A percentile compares a stretch with the other conserved stretches of the same genome.
These are phyloP conservation scores for Piezodorus guildinii DNA, from an alignment of 1,140 invertebrate species.

Conservation along the genomic window DNA sequence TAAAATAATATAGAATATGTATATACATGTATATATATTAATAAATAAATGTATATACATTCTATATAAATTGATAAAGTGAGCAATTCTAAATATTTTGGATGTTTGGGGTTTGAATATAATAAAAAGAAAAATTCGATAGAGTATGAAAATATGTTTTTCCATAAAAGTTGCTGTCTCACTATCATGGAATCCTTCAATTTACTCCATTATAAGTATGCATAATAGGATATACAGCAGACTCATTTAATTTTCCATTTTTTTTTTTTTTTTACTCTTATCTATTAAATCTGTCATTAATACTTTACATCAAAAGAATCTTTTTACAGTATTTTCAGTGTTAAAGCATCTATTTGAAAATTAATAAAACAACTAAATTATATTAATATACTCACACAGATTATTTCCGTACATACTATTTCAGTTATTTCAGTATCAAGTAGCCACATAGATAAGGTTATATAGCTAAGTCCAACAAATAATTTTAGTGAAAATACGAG, in stretches of 20 bases:
- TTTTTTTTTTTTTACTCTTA: background rate
- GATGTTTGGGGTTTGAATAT: background rate
- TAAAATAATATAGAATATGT: conserved; percentile 3
- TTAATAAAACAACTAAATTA: too few species aligned
- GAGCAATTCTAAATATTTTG: conserved; percentile 18
- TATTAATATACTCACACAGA: too few species aligned
- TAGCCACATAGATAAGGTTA: too few species aligned
- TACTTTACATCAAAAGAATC: too few species aligned
- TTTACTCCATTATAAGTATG: background rate
- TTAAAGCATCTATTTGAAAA: too few species aligned
- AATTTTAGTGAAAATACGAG: background rate
- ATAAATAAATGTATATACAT: background rate
- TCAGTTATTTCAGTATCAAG: too few species aligned
- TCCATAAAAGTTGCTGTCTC: background rate
- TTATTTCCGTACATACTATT: background rate
- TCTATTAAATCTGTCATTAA: background rate
- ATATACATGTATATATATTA: background rate
- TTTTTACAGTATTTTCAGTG: too few species aligned
- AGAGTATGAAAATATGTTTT: conserved; percentile 10
- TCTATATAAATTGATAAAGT: background rate
- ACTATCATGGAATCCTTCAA: background rate
- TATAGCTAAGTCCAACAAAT: background rate
- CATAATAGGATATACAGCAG: conserved; percentile 3
- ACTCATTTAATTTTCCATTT: background rate
- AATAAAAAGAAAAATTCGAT: background rate